A percentile compares a stretch with the other conserved stretches of the same genome.
phyloP scores from a whole-genome alignment of 2,888 invertebrate species.

The Meiosimyza decipiens region DNA sequence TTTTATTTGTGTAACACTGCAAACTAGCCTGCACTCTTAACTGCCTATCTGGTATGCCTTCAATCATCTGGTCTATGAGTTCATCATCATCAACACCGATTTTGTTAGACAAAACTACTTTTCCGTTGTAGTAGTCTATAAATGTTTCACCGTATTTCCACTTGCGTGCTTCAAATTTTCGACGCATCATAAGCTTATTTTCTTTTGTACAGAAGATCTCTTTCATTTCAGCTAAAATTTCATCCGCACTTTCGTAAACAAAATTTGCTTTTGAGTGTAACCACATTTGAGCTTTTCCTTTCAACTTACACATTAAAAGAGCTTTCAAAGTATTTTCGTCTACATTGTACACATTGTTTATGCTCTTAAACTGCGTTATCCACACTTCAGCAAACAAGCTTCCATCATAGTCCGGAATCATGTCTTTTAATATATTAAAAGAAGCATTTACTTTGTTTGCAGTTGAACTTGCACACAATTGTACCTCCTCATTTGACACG shows the following conservation, averaged over 20 bases:
- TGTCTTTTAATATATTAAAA: conserved; percentile 16
- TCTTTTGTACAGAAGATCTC: conserved; percentile 17
- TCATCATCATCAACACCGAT: conserved; percentile 33
- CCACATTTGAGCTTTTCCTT: conserved; percentile 36
- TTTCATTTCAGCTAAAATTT: conserved; percentile 18
- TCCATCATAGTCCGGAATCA: conserved; percentile 26
- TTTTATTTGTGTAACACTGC: conserved; percentile 28
- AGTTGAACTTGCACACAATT: too few relatives aligned
- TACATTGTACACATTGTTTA: background rate
- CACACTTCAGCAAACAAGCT: conserved; percentile 9
- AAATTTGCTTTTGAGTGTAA: conserved; percentile 34
- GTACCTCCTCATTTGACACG: too few relatives aligned
- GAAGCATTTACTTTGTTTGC: background rate
- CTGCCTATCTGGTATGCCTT: conserved; percentile 35
- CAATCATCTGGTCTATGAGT: conserved; percentile 36
- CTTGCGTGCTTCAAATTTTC: background rate
- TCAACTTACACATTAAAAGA: conserved; percentile 32
- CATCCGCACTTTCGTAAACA: background rate
- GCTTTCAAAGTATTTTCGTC: conserved; percentile 8
- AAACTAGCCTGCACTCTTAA: conserved; percentile 30
- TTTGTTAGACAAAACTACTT: conserved; percentile 25
- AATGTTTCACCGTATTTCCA: conserved; percentile 27
- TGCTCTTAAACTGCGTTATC: conserved; percentile 17
- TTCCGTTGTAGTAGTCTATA: conserved; percentile 30
- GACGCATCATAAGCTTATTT: conserved; percentile 16